phyloP scores from a whole-genome alignment of 1,140 invertebrate genomes.

The Augochlora pura region DNA sequence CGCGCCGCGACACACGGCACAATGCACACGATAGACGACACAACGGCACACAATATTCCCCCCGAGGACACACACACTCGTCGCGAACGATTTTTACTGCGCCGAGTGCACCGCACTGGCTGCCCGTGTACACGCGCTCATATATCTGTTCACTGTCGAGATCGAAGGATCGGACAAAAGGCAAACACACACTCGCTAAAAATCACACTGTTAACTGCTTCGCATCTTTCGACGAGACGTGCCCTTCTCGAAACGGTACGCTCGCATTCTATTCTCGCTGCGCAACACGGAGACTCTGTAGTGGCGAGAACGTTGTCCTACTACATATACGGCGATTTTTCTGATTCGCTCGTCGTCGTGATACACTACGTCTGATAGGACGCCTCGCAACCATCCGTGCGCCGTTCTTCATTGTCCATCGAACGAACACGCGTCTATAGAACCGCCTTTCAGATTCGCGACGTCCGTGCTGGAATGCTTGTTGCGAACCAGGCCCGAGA shows the following conservation, averaged over 20 bases:
- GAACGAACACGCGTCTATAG: slow-evolving; percentile 13
- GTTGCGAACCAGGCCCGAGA: background rate
- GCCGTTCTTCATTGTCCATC: slow-evolving; percentile 27
- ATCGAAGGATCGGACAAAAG: background rate
- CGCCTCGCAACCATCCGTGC: slow-evolving; percentile 30
- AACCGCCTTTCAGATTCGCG: slow-evolving; percentile 1
- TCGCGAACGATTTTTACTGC: slow-evolving; percentile 32
- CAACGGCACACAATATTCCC: background rate
- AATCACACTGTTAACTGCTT: slow-evolving; percentile 22
- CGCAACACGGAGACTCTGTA: slow-evolving; percentile 26
- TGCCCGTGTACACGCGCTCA: slow-evolving; percentile 35
- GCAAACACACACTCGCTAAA: slow-evolving; percentile 12
- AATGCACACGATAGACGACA: background rate
- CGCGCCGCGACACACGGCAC: background rate
- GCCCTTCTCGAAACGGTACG: slow-evolving; percentile 13
- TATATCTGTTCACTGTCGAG: slow-evolving; percentile 17
- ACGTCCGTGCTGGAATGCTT: background rate
- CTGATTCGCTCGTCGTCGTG: slow-evolving; percentile 35
- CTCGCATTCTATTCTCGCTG: slow-evolving; percentile 31
- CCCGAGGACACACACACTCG: background rate
- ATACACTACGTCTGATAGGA: slow-evolving; percentile 34
- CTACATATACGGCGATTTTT: slow-evolving; percentile 21
- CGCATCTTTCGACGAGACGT: slow-evolving; percentile 25
- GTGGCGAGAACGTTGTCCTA: slow-evolving; percentile 16
- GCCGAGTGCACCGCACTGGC: slow-evolving; percentile 34